Base-by-base conservation (phyloP, 2,888 invertebrate species). In the Drosophila paracracens region DNA sequence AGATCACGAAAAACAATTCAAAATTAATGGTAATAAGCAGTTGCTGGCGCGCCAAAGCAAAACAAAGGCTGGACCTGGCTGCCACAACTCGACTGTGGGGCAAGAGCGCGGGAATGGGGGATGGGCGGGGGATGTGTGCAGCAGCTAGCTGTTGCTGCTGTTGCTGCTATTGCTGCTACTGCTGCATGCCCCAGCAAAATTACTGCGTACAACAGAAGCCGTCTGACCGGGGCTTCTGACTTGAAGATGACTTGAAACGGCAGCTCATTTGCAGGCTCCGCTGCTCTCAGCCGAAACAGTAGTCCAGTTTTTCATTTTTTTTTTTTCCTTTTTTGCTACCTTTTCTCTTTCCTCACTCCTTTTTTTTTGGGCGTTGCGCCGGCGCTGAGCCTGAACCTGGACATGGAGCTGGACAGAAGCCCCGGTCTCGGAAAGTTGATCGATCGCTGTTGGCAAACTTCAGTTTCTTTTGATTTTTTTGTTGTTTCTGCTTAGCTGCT, bases 141-240 rank as follows among this genome's bases (percentile, higher is more conserved):
- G 50, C 54, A 40, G 29, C 40, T 35, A 58, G 46, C 46, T 46
- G 46, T 46, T 46, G 46, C 43, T 21, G 40, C 18, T 38, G 40
- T 5, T n/a, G 38, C 1, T 51, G 50, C 46, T 21, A 4, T 2
- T n/a, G 13, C 21, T 43, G 43, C 13, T 51, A 40, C 59, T 53
- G 70, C 73, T 67, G 70, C 77, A 82, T 76, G 77, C 83, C 77
- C 79, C 88, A 81, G 83, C 91, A 85, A 93, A 93, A 93, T 93
- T 93, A 93, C 92, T 93, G 93, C 93, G 93, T 93, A 93, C 88
- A 92, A 92, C 93, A 93, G 93, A 92, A 93, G 93, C 93, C 88
- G 90, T 88, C 88, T 81, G 91, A 88, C 91, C 82, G 76, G 76
- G 66, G 65, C 79, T 56, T 56, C 56, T 61, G 66, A 61, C 73